These are phyloP conservation scores for Vulpes vulpes DNA, from an alignment of 2,113 vertebrate genomes.

Conservation along the genomic window DNA sequence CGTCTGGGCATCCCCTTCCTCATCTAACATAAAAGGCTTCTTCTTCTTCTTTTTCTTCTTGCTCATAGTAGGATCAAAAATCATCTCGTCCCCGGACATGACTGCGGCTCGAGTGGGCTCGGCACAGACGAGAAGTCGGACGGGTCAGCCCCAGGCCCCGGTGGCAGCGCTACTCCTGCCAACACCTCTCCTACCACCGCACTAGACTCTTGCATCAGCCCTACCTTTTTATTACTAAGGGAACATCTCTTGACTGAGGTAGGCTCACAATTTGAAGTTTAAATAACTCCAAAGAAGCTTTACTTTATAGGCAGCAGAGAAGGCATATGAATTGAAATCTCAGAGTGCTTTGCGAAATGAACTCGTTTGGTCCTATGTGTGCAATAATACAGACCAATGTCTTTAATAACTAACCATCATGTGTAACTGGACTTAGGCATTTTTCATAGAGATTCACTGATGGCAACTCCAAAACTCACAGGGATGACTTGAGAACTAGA, in stretches of 20 bases:
- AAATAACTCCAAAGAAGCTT: background rate
- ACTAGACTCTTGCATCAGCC: slow-evolving; percentile 88
- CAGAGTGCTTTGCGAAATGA: background rate
- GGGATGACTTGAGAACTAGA: background rate
- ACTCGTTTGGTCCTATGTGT: background rate
- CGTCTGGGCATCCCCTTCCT: slow-evolving; percentile 92
- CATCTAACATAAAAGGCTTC: slow-evolving; percentile 99
- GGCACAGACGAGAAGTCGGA: slow-evolving; percentile 1
- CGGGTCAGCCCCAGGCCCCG: background rate
- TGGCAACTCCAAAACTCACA: background rate
- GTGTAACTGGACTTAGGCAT: background rate
- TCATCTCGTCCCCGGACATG: slow-evolving; percentile 91
- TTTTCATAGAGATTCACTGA: background rate
- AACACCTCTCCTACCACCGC: slow-evolving; percentile 73
- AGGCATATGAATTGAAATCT: background rate
- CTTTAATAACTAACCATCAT: background rate
- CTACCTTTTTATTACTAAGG: background rate
- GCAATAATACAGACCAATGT: background rate
- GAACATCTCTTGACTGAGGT: background rate
- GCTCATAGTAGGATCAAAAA: slow-evolving; percentile 98
- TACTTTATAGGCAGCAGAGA: background rate
- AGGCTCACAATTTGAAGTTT: background rate
- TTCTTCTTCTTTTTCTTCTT: slow-evolving; percentile 99
- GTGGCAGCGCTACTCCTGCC: background rate
- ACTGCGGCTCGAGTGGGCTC: slow-evolving; percentile 64